Conservation (phyloP, 2,113 vertebrate species). For the Hemiscyllium ocellatum region DNA sequence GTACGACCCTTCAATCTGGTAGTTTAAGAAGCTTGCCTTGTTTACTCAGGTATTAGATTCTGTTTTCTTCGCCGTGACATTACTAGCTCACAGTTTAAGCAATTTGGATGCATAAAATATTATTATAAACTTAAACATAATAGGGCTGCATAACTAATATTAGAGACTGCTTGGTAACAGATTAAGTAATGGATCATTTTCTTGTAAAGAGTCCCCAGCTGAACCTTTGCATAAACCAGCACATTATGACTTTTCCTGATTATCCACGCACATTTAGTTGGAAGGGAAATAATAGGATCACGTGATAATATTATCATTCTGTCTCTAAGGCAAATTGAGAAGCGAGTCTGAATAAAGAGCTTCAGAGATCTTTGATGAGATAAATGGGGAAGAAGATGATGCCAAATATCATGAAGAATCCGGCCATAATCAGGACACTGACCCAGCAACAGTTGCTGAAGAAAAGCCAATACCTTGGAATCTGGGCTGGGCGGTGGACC, state of each 20-base stretch:
- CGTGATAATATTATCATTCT: background rate
- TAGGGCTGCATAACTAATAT: background rate
- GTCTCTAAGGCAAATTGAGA: background rate
- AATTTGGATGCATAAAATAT: background rate
- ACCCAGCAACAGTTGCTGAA: constrained; percentile 19
- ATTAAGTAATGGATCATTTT: background rate
- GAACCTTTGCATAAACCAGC: background rate
- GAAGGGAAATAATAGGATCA: background rate
- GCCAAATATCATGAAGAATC: constrained; percentile 39
- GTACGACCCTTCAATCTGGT: background rate
- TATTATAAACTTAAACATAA: background rate
- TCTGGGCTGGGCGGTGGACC: background rate
- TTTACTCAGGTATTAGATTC: background rate
- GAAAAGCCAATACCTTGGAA: background rate
- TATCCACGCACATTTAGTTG: background rate
- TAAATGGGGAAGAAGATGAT: constrained; percentile 40
- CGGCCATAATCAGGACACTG: background rate
- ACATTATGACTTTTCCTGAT: background rate
- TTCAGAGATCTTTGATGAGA: background rate
- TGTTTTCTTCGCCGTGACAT: background rate
- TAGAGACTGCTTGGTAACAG: background rate
- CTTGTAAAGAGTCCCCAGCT: background rate
- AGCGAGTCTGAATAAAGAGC: background rate
- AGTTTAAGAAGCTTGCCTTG: background rate
- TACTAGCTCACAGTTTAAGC: background rate